These are phyloP conservation scores for Lycophotia porphyrea DNA, from an alignment of 2,888 invertebrate genomes.

Conservation along the genomic window DNA sequence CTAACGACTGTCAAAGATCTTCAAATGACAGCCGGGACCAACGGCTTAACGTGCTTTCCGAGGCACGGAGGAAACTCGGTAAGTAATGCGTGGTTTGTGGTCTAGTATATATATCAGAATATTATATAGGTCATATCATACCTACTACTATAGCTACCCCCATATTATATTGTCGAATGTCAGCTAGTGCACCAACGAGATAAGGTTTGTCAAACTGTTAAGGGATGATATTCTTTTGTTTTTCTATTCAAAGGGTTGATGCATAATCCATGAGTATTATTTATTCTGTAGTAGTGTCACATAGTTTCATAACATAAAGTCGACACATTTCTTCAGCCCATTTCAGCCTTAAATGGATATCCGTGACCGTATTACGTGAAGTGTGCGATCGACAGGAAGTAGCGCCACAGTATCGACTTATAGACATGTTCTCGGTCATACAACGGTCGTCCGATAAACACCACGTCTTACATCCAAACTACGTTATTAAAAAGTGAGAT, in stretches of 20 bases:
- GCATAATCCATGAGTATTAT: neutral
- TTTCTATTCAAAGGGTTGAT: neutral
- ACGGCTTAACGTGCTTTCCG: no score
- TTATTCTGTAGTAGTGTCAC: neutral
- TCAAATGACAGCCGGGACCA: no score
- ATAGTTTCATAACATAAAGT: neutral
- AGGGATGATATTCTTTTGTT: neutral
- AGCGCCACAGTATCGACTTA: constrained; percentile 57
- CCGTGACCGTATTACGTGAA: constrained; percentile 68
- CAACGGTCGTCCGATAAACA: constrained; percentile 69
- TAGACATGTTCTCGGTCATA: constrained; percentile 66
- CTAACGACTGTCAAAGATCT: no score
- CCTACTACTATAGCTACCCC: neutral
- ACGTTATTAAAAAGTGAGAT: constrained; percentile 27
- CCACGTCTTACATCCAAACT: constrained; percentile 43
- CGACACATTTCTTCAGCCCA: constrained; percentile 32
- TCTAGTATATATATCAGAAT: no score
- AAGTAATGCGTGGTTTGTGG: no score
- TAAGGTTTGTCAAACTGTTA: no score
- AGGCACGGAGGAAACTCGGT: no score
- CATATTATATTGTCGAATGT: neutral
- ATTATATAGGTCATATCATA: neutral
- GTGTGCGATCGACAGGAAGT: constrained; percentile 67
- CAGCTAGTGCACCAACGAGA: neutral
- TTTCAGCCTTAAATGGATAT: constrained; percentile 66